phyloP scores from a whole-genome alignment of 1,140 invertebrate species.

The Microplitis mediator region DNA sequence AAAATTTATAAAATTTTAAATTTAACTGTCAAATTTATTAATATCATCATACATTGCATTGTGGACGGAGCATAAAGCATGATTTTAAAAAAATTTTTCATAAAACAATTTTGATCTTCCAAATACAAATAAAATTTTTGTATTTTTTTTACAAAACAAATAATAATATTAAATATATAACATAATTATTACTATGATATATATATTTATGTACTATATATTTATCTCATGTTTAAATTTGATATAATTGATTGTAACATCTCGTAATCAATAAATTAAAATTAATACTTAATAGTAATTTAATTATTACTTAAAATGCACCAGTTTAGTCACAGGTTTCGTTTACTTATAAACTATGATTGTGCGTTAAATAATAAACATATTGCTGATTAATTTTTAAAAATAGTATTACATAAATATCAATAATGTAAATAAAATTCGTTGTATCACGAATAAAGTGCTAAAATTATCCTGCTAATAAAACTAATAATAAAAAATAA shows the following conservation, averaged over 20 bases:
- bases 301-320: neutral
- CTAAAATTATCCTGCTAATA: too few relatives aligned
- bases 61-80: constrained; percentile 52
- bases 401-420: neutral
- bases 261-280: too few relatives aligned
- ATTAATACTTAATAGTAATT: neutral
- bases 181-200: too few relatives aligned
- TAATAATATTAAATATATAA: too few relatives aligned
- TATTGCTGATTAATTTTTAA: neutral
- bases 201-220: too few relatives aligned
- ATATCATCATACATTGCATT: constrained; percentile 23
- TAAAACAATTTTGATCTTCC: constrained; percentile 16
- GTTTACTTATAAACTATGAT: neutral
- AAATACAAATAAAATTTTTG: neutral
- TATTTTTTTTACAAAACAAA: too few relatives aligned
- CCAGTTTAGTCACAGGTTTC: neutral
- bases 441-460: neutral
- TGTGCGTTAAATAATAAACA: neutral
- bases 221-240: too few relatives aligned
- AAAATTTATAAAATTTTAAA: neutral
- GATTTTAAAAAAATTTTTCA: constrained; percentile 27
- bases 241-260: too few relatives aligned
- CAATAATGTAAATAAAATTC: neutral
- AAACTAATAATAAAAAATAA: too few relatives aligned
- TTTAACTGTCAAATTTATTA: constrained; percentile 12